phyloP scores from a whole-genome alignment of 2,113 vertebrate species.

The Brachirus orientalis region DNA sequence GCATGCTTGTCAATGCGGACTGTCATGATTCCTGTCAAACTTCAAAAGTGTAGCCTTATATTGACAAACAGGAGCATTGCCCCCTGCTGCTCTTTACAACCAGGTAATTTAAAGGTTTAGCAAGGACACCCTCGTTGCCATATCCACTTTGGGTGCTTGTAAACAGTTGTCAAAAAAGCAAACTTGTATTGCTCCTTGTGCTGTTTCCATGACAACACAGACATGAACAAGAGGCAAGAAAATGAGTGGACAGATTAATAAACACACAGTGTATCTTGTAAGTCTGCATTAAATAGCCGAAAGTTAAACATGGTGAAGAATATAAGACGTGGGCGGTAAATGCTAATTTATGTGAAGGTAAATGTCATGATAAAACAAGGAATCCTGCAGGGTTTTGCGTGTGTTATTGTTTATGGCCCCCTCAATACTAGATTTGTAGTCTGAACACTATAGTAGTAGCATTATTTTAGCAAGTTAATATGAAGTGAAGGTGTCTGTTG shows the following conservation, averaged over 20 bases:
- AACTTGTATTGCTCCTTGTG: background rate
- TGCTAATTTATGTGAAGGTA: background rate
- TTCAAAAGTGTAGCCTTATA: slow-evolving; percentile 1
- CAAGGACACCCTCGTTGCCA: background rate
- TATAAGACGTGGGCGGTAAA: slow-evolving; percentile 3
- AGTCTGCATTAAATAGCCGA: background rate
- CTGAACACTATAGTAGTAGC: background rate
- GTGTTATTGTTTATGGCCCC: slow-evolving; percentile 43
- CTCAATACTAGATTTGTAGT: slow-evolving; percentile 4
- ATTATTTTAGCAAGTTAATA: slow-evolving; percentile 4
- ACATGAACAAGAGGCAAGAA: background rate
- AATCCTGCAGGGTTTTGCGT: slow-evolving; percentile 58
- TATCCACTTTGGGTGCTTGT: background rate
- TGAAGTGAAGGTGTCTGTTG: slow-evolving; percentile 15
- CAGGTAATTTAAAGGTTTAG: background rate
- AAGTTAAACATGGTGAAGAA: slow-evolving; percentile 13
- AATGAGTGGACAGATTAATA: slow-evolving; percentile 3
- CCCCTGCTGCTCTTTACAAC: background rate
- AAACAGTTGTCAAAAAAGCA: background rate
- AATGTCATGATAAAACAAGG: slow-evolving; percentile 34
- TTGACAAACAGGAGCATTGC: background rate
- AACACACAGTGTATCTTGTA: background rate
- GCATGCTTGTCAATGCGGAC: background rate
- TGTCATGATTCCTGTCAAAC: background rate
- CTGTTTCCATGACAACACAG: slow-evolving; percentile 41